Conservation (phyloP, 2,797 vertebrate genomes). For the Lagocephalus sceleratus region DNA sequence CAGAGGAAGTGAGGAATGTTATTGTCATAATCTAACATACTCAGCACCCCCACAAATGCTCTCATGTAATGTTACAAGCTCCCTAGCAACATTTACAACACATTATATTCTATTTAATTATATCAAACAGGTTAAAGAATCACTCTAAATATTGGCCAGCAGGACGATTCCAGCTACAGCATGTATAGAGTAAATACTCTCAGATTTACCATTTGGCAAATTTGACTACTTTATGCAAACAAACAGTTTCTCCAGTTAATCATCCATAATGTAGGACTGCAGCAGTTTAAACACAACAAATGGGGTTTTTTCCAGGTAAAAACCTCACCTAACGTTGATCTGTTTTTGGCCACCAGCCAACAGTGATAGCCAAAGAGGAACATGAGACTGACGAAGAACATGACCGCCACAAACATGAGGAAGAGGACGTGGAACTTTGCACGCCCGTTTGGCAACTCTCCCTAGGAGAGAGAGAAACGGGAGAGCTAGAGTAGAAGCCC, state of each 20-base stretch:
- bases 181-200: background rate
- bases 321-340: slow-evolving; percentile 93
- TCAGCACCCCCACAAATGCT: no score
- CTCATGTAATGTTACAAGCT: no score
- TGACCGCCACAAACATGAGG: slow-evolving; percentile 94
- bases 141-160: slow-evolving; percentile 8
- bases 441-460: slow-evolving; percentile 82
- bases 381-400: slow-evolving; percentile 97
- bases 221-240: background rate
- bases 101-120: no score
- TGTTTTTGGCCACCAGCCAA: slow-evolving; percentile 94
- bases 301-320: slow-evolving; percentile 16
- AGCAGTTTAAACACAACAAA: slow-evolving; percentile 4
- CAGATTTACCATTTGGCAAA: background rate
- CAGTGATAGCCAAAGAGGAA: slow-evolving; percentile 97
- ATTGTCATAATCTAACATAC: no score
- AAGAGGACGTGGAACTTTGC: slow-evolving; percentile 97
- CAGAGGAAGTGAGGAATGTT: no score
- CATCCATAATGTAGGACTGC: background rate
- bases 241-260: background rate
- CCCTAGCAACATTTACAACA: no score
- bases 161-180: slow-evolving; percentile 1
- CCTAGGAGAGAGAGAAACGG: slow-evolving; percentile 69
- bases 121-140: background rate
- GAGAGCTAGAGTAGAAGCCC: slow-evolving; percentile 16